Evolutionary conservation across 2,888 invertebrate genomes (phyloP).

Genomic region (Mesodorylaimus sp.): DNA sequence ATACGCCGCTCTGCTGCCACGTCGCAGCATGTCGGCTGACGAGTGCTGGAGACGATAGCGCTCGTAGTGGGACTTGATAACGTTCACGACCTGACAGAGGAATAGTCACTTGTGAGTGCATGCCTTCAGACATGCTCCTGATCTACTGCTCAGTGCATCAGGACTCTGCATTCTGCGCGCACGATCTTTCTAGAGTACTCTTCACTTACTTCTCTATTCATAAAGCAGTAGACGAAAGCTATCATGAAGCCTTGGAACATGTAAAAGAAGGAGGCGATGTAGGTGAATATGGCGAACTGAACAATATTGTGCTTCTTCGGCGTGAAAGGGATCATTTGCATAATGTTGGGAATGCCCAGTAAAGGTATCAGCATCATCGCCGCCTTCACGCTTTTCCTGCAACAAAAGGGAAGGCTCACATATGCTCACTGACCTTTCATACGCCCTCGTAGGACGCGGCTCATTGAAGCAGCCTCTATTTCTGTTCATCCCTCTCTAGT

Average conservation of each 20-base stretch:
- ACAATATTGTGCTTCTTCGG: slow-evolving; percentile 29
- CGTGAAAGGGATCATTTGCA: slow-evolving; percentile 33
- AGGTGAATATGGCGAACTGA: slow-evolving; percentile 32
- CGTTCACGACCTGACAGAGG: slow-evolving; percentile 20
- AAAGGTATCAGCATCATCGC: slow-evolving; percentile 37
- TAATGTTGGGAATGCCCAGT: slow-evolving; percentile 37
- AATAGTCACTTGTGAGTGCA: not conserved
- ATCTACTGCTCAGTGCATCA: not conserved
- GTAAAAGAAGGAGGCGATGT: slow-evolving; percentile 32
- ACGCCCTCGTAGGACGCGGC: no score
- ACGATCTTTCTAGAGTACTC: no score
- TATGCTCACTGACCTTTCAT: no score
- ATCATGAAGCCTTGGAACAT: slow-evolving; percentile 39
- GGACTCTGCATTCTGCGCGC: no score
- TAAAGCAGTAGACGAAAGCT: slow-evolving; percentile 37
- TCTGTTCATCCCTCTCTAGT: not conserved
- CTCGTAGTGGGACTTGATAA: slow-evolving; percentile 21
- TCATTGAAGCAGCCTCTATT: not conserved
- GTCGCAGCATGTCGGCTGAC: slow-evolving; percentile 19
- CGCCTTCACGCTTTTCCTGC: slow-evolving; percentile 38
- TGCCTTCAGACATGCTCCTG: not conserved
- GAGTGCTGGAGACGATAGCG: slow-evolving; percentile 24
- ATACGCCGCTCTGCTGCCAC: slow-evolving; percentile 22
- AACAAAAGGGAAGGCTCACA: slow-evolving; percentile 13
- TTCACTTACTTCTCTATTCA: slow-evolving; percentile 34